Evolutionary conservation across 1,140 invertebrate species (phyloP), one percentile per base, ranked within the genome.

Genomic region (Orchesella cincta): DNA sequence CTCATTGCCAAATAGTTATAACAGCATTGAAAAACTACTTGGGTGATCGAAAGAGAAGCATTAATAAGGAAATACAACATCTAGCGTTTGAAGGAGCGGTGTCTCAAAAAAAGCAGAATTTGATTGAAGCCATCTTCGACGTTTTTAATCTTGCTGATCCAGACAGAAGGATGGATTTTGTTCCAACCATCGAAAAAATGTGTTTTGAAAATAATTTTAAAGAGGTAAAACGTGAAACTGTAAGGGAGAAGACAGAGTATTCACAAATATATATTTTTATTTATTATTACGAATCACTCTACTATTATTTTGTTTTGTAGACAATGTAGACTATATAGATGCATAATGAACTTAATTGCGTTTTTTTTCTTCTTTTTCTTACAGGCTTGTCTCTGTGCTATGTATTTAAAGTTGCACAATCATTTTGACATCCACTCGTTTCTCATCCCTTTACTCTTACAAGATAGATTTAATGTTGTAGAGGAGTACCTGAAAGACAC

Each of bases 381-480:
- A n/a, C n/a, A 67, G 23, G 62, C 62, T 31, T 67, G 62, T 31
- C 29, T 31, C 1, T 67, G 62, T 23, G 62, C 62, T 12, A 67
- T 14, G 8, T 31, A 67, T 33, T n/a, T 67, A 12, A 26, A 31
- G 8, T 14, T 67, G 1, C 62, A 67, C 3, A 14, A 3, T 51
- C 84, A 88, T 70, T 92, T 92, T 85, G 81, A 84, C 28, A 87
- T 92, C 57, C 87, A 91, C 83, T 88, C 90, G 75, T 88, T 93
- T 81, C 79, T 93, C 2, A 85, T 93, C 79, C 92, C 92, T 23
- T 84, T 94, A 26, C 86, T 93, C 81, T 85, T 93, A 18, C 91
- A 93, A 87, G 91, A 93, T 82, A 92, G 92, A 83, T 81, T 89
- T 31, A 88, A 87, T 80, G 82, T 91, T 33, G 88, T 90, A 54